These are phyloP conservation scores for Lycaena phlaeas DNA, from an alignment of 2,888 invertebrate species.

Conservation along the genomic window DNA sequence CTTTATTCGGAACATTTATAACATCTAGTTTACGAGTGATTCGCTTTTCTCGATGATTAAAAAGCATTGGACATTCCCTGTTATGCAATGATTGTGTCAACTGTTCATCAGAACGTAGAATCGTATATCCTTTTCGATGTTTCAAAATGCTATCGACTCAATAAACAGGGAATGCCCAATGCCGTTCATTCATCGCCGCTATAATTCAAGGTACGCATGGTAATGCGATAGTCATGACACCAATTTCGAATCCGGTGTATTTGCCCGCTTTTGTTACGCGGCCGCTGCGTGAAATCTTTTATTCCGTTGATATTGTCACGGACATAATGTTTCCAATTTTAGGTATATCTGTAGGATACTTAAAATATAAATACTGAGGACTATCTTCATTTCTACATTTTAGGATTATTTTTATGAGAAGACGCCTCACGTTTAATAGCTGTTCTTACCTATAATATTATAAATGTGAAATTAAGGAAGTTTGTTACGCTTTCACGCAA, in stretches of 20 bases:
- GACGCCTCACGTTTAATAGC: too few species aligned
- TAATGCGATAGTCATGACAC: slow-evolving; percentile 28
- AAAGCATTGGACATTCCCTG: neutral
- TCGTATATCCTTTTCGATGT: neutral
- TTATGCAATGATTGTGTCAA: neutral
- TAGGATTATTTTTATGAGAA: too few species aligned
- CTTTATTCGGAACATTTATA: too few species aligned
- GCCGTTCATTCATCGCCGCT: slow-evolving; percentile 17
- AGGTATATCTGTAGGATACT: neutral
- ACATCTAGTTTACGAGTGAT: too few species aligned
- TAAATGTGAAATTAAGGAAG: too few species aligned
- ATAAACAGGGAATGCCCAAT: slow-evolving; percentile 17
- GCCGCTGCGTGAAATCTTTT: slow-evolving; percentile 4
- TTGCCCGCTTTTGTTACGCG: slow-evolving; percentile 16
- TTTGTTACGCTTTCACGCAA: too few species aligned
- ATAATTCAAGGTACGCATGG: slow-evolving; percentile 21
- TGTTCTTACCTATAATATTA: too few species aligned
- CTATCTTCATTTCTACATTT: too few species aligned
- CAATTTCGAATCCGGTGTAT: slow-evolving; percentile 28
- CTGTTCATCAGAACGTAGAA: neutral
- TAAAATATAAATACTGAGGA: too few species aligned
- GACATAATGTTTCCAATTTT: neutral
- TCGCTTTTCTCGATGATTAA: too few species aligned
- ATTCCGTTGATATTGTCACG: slow-evolving; percentile 6
- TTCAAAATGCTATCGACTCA: slow-evolving; percentile 4